Percentiles rank a stretch among this genome's conserved stretches.
These are phyloP conservation scores for Halyomorpha halys DNA, from an alignment of 1,140 invertebrate genomes.

Conservation along the genomic window DNA sequence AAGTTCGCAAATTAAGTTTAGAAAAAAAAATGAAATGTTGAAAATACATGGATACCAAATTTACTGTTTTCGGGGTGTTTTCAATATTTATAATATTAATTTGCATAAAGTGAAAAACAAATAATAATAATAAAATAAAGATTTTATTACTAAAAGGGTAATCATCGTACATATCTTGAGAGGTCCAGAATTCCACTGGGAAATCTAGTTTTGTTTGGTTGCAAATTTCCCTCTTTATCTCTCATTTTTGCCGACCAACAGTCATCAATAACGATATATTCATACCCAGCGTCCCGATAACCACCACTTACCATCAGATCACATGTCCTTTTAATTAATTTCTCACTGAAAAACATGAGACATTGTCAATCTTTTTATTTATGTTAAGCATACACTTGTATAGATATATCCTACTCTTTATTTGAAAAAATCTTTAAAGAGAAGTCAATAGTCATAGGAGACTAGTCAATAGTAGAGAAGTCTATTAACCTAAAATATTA, in stretches of 20 bases:
- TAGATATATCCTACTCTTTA: no score
- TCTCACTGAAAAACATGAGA: constrained; percentile 39
- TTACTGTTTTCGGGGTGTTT: no score
- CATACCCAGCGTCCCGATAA: constrained; percentile 45
- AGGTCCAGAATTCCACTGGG: constrained; percentile 48
- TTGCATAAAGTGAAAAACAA: not conserved
- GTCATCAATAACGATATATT: constrained; percentile 49
- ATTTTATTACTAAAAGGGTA: not conserved
- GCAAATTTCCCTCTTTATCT: constrained; percentile 39
- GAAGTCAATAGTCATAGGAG: no score
- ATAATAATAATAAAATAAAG: not conserved
- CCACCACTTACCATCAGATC: constrained; percentile 43
- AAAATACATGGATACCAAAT: no score
- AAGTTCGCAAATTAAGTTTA: no score
- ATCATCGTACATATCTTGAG: constrained; percentile 45
- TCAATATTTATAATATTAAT: no score
- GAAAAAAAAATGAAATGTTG: no score
- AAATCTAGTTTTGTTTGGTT: constrained; percentile 45
- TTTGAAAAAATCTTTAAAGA: no score
- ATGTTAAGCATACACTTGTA: no score
- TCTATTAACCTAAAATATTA: no score
- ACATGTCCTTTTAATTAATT: constrained; percentile 44
- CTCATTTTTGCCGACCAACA: constrained; percentile 46
- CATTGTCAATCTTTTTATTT: no score
- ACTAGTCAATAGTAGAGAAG: no score